Conservation (phyloP, 2,797 vertebrate genomes). For the Melanotaenia trifasciata region DNA sequence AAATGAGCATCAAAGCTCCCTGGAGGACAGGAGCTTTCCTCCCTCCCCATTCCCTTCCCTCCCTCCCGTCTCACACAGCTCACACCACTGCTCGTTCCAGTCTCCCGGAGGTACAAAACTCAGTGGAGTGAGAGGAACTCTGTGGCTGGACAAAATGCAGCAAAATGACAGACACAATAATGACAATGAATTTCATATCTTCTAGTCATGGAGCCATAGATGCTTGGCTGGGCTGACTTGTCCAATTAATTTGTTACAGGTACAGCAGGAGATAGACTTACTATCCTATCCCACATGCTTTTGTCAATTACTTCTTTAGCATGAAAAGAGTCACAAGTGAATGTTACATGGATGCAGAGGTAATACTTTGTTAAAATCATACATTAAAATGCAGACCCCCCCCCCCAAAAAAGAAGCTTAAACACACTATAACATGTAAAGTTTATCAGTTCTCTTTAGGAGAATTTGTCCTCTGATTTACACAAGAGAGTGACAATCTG, state of each 20-base stretch:
- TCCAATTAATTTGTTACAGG: slow-evolving; percentile 99
- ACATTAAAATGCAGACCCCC: slow-evolving; percentile 10
- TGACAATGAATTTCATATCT: slow-evolving; percentile 99
- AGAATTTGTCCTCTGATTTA: slow-evolving; percentile 28
- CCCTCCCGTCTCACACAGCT: slow-evolving; percentile 38
- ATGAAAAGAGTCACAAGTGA: slow-evolving; percentile 42
- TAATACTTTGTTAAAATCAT: slow-evolving; percentile 17
- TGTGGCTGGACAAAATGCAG: slow-evolving; percentile 94
- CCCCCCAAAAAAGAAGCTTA: slow-evolving; percentile 9
- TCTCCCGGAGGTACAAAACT: slow-evolving; percentile 95
- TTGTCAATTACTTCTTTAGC: slow-evolving; percentile 82
- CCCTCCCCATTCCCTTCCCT: neutral
- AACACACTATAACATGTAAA: neutral
- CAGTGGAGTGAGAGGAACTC: slow-evolving; percentile 97
- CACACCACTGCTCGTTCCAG: slow-evolving; percentile 79
- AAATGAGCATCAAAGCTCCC: slow-evolving; percentile 93
- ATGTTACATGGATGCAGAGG: slow-evolving; percentile 47
- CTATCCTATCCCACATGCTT: slow-evolving; percentile 83
- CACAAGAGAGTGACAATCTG: slow-evolving; percentile 29
- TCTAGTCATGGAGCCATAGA: slow-evolving; percentile 92
- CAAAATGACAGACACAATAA: slow-evolving; percentile 99
- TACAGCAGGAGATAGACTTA: slow-evolving; percentile 88
- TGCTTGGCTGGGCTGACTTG: slow-evolving; percentile 97
- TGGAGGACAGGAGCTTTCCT: slow-evolving; percentile 79
- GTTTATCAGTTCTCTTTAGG: slow-evolving; percentile 21